Conservation (phyloP, 2,797 vertebrate species). For the Echiichthys vipera region DNA sequence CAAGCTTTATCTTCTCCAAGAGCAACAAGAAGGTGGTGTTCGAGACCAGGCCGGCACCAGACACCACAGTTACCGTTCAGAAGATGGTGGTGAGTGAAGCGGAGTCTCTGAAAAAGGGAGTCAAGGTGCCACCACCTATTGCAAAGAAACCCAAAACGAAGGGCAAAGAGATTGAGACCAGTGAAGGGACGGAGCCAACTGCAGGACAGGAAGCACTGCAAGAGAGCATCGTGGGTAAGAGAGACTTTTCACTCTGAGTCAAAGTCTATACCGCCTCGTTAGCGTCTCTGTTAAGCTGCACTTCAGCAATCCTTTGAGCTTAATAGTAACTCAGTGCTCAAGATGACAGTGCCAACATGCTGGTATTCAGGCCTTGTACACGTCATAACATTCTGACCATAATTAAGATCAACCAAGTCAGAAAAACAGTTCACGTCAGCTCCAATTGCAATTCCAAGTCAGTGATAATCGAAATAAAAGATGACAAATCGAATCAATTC, state of each 20-base stretch:
- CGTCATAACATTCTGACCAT: background rate
- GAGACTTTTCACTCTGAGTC: background rate
- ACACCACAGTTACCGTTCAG: slow-evolving; percentile 82
- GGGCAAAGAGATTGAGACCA: slow-evolving; percentile 62
- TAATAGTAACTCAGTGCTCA: background rate
- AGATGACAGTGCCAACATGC: background rate
- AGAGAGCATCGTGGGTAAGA: slow-evolving; percentile 73
- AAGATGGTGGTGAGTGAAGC: slow-evolving; percentile 73
- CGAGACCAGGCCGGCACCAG: slow-evolving; percentile 81
- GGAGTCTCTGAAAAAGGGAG: slow-evolving; percentile 75
- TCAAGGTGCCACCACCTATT: slow-evolving; percentile 92
- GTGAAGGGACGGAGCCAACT: slow-evolving; percentile 68
- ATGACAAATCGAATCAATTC: background rate
- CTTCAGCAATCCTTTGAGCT: background rate
- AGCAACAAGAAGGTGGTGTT: slow-evolving; percentile 88
- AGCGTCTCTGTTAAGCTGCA: background rate
- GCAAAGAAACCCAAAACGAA: slow-evolving; percentile 90
- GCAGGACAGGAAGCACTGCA: slow-evolving; percentile 76
- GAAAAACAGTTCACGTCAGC: background rate
- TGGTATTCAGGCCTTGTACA: background rate
- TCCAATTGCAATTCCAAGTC: background rate
- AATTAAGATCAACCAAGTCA: slow-evolving; percentile 4
- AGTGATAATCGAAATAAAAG: background rate
- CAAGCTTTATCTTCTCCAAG: slow-evolving; percentile 97
- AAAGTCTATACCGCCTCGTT: background rate